Evolutionary conservation across 1,140 invertebrate species (phyloP).

Genomic region (Oedothorax gibbosus): DNA sequence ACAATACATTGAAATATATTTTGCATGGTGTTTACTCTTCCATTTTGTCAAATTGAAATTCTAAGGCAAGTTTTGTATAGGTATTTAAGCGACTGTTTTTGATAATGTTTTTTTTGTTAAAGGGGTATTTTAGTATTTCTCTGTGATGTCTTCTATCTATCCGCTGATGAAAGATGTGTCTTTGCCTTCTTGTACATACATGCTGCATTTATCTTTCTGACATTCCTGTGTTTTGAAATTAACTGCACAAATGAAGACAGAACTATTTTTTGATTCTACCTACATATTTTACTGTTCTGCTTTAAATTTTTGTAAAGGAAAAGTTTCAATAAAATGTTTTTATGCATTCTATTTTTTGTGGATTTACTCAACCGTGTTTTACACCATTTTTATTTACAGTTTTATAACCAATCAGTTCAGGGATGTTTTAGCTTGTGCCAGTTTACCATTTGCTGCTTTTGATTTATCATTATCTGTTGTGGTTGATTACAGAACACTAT

Average conservation of each 20-base stretch:
- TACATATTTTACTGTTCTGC: conserved; percentile 19
- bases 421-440: too few relatives aligned
- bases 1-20: too few relatives aligned
- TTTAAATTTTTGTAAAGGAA: conserved; percentile 31
- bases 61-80: too few relatives aligned
- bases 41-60: too few relatives aligned
- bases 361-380: neutral
- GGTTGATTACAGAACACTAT: too few relatives aligned
- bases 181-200: conserved; percentile 5
- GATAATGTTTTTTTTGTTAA: too few relatives aligned
- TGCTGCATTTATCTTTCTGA: conserved; percentile 37
- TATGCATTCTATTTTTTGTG: neutral
- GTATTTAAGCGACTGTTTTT: too few relatives aligned
- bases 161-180: neutral
- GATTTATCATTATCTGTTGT: too few relatives aligned
- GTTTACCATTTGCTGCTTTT: too few relatives aligned
- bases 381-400: neutral
- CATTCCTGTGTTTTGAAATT: conserved; percentile 26
- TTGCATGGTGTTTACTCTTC: too few relatives aligned
- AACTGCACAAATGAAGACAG: conserved; percentile 7
- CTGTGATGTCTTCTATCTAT: too few relatives aligned
- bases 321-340: conserved; percentile 23
- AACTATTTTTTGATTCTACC: conserved; percentile 20
- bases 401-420: neutral
- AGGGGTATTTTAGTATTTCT: too few relatives aligned